Percentiles rank a stretch among this genome's conserved stretches.
Evolutionary conservation across 2,797 vertebrate genomes (phyloP).

Genomic region (Emys orbicularis): DNA sequence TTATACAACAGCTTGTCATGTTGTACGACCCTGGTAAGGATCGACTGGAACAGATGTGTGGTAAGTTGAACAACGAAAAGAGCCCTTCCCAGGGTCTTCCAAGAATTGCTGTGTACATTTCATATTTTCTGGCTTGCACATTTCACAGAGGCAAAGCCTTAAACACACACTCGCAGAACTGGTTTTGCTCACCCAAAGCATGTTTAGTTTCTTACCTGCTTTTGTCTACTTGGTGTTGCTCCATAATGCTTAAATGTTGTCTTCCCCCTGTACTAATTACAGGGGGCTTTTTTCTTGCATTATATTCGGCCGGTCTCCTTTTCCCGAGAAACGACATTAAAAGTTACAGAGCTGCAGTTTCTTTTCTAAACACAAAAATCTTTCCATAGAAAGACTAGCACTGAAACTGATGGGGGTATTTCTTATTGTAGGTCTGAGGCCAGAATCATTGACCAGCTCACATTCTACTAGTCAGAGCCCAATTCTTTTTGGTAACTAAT

Average conservation of each 20-base stretch:
- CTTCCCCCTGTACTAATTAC: not conserved
- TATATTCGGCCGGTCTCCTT: not conserved
- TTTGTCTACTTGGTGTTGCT: not conserved
- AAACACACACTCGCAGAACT: not conserved
- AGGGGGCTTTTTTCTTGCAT: not conserved
- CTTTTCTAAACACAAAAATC: not conserved
- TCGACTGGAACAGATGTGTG: accelerated
- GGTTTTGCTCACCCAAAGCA: accelerated
- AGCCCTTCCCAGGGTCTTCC: not conserved
- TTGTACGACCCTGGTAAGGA: accelerated
- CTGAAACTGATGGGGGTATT: accelerated
- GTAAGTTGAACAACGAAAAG: not conserved
- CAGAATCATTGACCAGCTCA: not conserved
- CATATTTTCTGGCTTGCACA: not conserved
- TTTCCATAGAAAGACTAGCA: not conserved
- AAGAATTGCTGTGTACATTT: accelerated
- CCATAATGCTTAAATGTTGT: not conserved
- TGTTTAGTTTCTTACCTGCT: not conserved
- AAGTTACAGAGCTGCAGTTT: not conserved
- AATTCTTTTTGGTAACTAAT: not conserved
- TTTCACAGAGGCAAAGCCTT: accelerated
- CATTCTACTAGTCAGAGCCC: accelerated
- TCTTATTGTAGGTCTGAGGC: not conserved
- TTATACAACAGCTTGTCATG: not conserved
- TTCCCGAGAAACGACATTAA: accelerated